Evolutionary conservation across 2,113 vertebrate genomes (phyloP).

Genomic region (Lepisosteus oculatus): DNA sequence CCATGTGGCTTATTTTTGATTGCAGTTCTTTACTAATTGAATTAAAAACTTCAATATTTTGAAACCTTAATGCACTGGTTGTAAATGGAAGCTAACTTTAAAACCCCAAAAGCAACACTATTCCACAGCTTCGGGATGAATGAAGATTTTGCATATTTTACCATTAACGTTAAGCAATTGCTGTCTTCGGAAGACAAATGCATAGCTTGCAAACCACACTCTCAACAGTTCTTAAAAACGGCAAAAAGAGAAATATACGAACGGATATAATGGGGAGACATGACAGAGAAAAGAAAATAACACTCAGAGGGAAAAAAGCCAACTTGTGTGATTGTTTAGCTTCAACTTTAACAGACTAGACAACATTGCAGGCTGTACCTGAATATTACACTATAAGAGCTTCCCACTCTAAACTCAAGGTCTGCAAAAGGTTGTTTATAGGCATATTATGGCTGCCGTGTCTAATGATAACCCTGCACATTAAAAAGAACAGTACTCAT

Average conservation of each 20-base stretch:
- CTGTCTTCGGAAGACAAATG: conserved; percentile 56
- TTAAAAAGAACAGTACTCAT: conserved; percentile 27
- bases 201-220: conserved; percentile 57
- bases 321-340: conserved; percentile 51
- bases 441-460: conserved; percentile 55
- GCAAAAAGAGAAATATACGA: conserved; percentile 67
- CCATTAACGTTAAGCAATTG: too few relatives aligned
- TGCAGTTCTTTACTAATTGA: too few relatives aligned
- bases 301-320: conserved; percentile 43
- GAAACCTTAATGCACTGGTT: too few relatives aligned
- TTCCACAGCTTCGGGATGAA: too few relatives aligned
- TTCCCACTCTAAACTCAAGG: conserved; percentile 48
- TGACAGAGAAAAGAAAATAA: conserved; percentile 53
- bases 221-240: conserved; percentile 62
- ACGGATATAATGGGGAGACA: conserved; percentile 12
- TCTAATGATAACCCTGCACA: conserved; percentile 33
- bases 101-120: too few relatives aligned
- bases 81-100: too few relatives aligned
- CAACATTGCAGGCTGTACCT: conserved; percentile 49
- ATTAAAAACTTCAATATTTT: too few relatives aligned
- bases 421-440: conserved; percentile 29
- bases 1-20: too few relatives aligned
- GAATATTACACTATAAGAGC: conserved; percentile 54
- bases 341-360: conserved; percentile 60
- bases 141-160: too few relatives aligned